phyloP scores from a whole-genome alignment of 2,888 invertebrate genomes.

The Pollenia angustigena region DNA sequence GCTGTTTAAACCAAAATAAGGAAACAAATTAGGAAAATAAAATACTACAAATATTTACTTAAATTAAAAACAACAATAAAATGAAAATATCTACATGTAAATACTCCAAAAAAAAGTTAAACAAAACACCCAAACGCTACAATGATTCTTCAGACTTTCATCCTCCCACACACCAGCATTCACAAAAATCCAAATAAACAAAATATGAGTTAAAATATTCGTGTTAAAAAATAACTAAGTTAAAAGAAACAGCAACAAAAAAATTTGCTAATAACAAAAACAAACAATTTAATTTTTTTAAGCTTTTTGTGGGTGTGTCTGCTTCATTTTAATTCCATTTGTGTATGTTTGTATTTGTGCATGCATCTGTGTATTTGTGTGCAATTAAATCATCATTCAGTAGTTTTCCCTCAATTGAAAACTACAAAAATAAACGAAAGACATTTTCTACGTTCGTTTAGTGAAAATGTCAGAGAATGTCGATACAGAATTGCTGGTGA shows the following conservation, averaged over 20 bases:
- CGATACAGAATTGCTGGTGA: slow-evolving; percentile 82
- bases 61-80: too few species aligned
- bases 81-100: too few species aligned
- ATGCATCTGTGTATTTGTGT: not conserved
- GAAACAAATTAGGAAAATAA: too few species aligned
- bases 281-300: not conserved
- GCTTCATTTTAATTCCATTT: not conserved
- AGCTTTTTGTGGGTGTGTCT: not conserved
- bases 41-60: too few species aligned
- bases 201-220: too few species aligned
- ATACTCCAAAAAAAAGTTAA: too few species aligned
- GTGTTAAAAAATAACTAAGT: not conserved
- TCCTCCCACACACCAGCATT: too few species aligned
- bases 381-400: slow-evolving; percentile 24
- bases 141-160: too few species aligned
- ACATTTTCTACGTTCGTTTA: not conserved
- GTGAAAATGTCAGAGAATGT: slow-evolving; percentile 81
- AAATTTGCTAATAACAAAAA: too few species aligned
- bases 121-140: too few species aligned
- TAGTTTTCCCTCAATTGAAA: slow-evolving; percentile 1
- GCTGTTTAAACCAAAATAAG: too few species aligned
- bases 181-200: too few species aligned
- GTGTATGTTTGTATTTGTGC: not conserved
- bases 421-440: not conserved
- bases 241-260: not conserved